Conservation (phyloP, 2,113 vertebrate species). For the Oceanodroma tethys region DNA sequence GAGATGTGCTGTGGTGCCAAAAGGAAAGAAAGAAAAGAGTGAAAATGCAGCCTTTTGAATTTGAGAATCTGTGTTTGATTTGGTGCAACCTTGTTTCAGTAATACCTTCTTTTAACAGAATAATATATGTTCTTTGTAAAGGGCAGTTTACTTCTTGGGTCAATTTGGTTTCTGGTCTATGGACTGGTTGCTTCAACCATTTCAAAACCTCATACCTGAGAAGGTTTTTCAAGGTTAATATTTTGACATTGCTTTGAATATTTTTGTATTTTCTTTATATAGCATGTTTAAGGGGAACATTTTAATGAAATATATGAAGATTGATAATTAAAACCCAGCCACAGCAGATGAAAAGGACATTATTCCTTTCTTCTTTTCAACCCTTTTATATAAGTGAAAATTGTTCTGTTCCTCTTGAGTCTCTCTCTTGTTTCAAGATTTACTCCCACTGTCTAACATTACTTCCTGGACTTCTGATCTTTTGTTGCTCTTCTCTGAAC, state of each 20-base stretch:
- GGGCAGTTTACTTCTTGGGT: not conserved
- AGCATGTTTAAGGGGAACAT: not conserved
- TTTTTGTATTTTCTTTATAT: not conserved
- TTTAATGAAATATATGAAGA: not conserved
- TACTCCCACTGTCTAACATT: not conserved
- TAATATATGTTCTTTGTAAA: not conserved
- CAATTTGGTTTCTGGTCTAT: not conserved
- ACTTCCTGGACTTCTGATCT: not conserved
- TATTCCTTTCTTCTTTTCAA: not conserved
- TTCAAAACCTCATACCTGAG: not conserved
- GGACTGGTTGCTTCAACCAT: not conserved
- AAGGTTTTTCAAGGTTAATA: not conserved
- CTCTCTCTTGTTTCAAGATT: not conserved
- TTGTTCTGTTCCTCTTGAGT: not conserved
- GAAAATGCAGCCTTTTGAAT: not conserved
- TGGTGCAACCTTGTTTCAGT: not conserved
- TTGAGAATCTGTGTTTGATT: not conserved
- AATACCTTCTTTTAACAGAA: not conserved
- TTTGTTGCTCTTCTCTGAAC: not conserved
- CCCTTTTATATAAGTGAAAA: not conserved
- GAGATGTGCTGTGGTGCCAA: not conserved
- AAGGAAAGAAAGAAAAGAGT: not conserved
- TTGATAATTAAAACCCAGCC: not conserved
- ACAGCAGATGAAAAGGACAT: not conserved
- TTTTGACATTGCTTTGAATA: not conserved